Percentiles rank a stretch among this genome's conserved stretches.
Evolutionary conservation across 1,140 invertebrate species (phyloP).

Genomic region (Philaenus spumarius): DNA sequence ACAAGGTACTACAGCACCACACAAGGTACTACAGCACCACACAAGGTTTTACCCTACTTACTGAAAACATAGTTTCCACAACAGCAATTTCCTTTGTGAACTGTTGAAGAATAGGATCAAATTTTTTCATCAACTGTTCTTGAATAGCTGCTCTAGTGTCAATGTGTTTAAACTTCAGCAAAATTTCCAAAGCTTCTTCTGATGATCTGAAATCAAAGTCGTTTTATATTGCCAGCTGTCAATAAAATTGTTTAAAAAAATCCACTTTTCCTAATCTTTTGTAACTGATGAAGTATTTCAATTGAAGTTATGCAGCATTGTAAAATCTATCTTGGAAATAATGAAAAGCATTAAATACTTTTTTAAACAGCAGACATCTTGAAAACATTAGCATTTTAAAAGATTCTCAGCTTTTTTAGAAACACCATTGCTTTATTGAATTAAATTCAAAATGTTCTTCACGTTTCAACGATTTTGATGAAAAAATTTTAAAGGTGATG

Average conservation of each 20-base stretch:
- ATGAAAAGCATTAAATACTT: too few species aligned
- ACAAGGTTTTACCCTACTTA: slow-evolving; percentile 37
- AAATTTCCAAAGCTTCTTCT: slow-evolving; percentile 67
- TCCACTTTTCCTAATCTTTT: not conserved
- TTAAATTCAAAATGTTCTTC: too few species aligned
- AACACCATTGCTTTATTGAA: too few species aligned
- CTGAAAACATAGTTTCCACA: slow-evolving; percentile 58
- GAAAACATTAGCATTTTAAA: too few species aligned
- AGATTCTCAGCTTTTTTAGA: too few species aligned
- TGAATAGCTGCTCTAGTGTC: slow-evolving; percentile 66
- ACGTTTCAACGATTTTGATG: too few species aligned
- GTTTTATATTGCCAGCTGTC: too few species aligned
- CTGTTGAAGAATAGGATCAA: slow-evolving; percentile 75
- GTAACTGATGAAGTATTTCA: not conserved
- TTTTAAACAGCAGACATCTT: too few species aligned
- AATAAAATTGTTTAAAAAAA: too few species aligned
- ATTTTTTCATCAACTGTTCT: slow-evolving; percentile 66
- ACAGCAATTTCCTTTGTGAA: slow-evolving; percentile 70
- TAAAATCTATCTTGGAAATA: too few species aligned
- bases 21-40: not conserved
- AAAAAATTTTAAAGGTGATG: too few species aligned
- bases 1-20: too few species aligned
- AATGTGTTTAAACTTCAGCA: slow-evolving; percentile 72
- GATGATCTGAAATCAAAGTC: slow-evolving; percentile 54
- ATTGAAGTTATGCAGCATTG: not conserved